Evolutionary conservation across 2,113 vertebrate genomes (phyloP).

Genomic region (Clinocottus analis): DNA sequence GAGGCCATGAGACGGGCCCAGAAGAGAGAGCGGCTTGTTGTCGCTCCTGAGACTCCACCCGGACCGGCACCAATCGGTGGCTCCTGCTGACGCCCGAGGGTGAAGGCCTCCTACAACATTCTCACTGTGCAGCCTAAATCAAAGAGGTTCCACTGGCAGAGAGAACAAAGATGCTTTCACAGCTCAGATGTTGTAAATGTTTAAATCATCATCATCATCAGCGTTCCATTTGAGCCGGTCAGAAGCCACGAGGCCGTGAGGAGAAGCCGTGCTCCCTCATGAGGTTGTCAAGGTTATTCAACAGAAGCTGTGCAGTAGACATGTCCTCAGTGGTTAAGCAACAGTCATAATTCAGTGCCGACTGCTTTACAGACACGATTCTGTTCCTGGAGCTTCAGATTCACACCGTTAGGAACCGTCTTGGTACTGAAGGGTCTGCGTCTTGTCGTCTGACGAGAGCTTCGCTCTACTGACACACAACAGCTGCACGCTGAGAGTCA

Average conservation of each 20-base stretch:
- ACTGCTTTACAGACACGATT: too few species aligned
- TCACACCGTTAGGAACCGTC: too few species aligned
- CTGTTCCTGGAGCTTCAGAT: too few species aligned
- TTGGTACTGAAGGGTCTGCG: too few species aligned
- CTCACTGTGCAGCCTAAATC: not conserved
- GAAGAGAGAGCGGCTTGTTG: slow-evolving; percentile 48
- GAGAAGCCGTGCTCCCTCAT: not conserved
- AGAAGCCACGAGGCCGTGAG: not conserved
- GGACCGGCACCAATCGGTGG: not conserved
- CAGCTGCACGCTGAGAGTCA: too few species aligned
- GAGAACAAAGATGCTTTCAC: slow-evolving; percentile 25
- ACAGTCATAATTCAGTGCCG: too few species aligned
- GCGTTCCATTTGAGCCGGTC: not conserved
- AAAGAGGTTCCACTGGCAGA: not conserved
- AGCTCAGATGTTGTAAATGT: not conserved
- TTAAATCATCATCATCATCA: too few species aligned
- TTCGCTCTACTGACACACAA: too few species aligned
- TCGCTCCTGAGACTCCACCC: not conserved
- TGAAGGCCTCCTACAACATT: not conserved
- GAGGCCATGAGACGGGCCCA: slow-evolving; percentile 38
- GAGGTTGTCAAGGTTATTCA: not conserved
- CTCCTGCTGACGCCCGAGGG: slow-evolving; percentile 11
- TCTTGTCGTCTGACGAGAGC: too few species aligned
- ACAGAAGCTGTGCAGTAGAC: too few species aligned
- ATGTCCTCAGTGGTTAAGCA: too few species aligned